phyloP scores from a whole-genome alignment of 2,888 invertebrate species.

The Hoplodrina ambigua region DNA sequence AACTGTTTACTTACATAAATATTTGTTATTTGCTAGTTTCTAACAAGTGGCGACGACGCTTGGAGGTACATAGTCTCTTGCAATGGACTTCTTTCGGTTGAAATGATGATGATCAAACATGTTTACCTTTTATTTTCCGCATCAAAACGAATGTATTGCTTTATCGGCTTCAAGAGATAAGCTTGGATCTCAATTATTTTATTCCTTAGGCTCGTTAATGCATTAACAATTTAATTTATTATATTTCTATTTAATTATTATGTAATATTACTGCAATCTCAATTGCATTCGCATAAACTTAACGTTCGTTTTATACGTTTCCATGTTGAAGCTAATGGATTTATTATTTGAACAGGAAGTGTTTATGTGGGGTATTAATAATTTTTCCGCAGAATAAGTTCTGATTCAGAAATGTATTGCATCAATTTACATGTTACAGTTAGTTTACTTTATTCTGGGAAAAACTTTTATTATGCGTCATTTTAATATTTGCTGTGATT shows the following conservation, averaged over 20 bases:
- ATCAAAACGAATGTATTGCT: not conserved
- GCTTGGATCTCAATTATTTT: not conserved
- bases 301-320: slow-evolving; percentile 5
- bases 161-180: not conserved
- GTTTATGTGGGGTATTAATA: slow-evolving; percentile 13
- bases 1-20: slow-evolving; percentile 12
- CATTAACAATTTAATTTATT: not conserved
- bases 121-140: too few relatives aligned
- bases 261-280: slow-evolving; percentile 1
- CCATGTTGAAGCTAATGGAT: not conserved
- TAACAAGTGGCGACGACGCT: too few relatives aligned
- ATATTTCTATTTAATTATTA: not conserved
- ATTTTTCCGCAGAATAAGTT: slow-evolving; percentile 8
- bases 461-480: slow-evolving; percentile 8
- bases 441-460: slow-evolving; percentile 10
- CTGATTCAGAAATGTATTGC: slow-evolving; percentile 5
- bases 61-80: too few relatives aligned
- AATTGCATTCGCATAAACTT: slow-evolving; percentile 3
- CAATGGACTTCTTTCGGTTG: too few relatives aligned
- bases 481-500: too few relatives aligned
- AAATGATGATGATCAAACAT: too few relatives aligned
- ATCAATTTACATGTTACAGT: slow-evolving; percentile 8
- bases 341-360: slow-evolving; percentile 14
- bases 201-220: not conserved
- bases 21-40: not conserved